A percentile compares a stretch with the other conserved stretches of the same genome.
Evolutionary conservation across 2,797 vertebrate genomes (phyloP).

Genomic region (Molossus molossus): DNA sequence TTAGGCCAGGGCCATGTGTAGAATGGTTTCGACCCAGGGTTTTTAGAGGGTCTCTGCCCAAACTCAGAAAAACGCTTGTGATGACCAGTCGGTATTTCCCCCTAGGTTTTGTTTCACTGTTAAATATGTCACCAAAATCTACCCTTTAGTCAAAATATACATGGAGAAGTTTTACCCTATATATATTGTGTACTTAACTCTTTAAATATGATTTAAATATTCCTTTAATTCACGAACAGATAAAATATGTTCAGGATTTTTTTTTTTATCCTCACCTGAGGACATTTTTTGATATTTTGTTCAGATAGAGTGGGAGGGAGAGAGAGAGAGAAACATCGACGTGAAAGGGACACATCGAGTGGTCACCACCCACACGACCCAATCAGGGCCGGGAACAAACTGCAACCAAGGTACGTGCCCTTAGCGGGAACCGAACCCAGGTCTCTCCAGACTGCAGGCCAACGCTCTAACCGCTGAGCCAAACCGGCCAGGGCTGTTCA

Average conservation of each 20-base stretch:
- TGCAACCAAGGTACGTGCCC: too few species aligned
- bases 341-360: too few species aligned
- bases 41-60: not conserved
- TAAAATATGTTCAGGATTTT: not conserved
- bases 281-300: too few species aligned
- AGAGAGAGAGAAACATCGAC: too few species aligned
- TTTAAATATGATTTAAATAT: conserved; percentile 36
- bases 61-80: not conserved
- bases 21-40: not conserved
- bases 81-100: not conserved
- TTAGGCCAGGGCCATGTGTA: not conserved
- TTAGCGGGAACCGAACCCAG: too few species aligned
- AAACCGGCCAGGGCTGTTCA: not conserved
- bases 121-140: conserved; percentile 43
- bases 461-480: too few species aligned
- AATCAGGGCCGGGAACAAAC: too few species aligned
- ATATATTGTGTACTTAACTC: not conserved
- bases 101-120: not conserved
- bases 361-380: too few species aligned
- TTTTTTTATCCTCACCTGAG: too few species aligned
- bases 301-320: too few species aligned
- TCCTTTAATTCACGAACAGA: not conserved
- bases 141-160: not conserved
- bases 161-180: not conserved
- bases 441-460: too few species aligned